Base-by-base conservation (phyloP, 1,140 invertebrate genomes). In the Latrodectus geometricus region DNA sequence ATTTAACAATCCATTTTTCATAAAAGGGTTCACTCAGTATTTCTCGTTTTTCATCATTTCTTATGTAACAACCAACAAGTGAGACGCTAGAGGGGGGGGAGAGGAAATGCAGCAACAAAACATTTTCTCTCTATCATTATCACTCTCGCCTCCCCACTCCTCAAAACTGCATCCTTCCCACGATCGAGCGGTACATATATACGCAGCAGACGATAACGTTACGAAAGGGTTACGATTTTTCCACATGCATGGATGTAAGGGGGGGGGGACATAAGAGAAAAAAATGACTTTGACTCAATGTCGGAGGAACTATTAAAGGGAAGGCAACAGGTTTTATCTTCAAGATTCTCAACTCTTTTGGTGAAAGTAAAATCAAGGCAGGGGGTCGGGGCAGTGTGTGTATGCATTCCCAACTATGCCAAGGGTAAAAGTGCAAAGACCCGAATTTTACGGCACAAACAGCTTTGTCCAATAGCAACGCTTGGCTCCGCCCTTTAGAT, bases 381-480 rank as follows among this genome's bases (percentile, higher is more conserved):
- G 73, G 81, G 81, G 81, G 81, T 84, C 73, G 54, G 61, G 49
- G 54, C 54, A 61, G 54, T 61, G 54, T 14, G 54, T 61, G 54
- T 61, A 14, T 11, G 54, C 54, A 70, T 80, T 69, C 52, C 35
- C 72, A 84, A 84, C n/a, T 84, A 84, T 84, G 81, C 81, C 81
- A 84, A 84, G 81, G 81, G 81, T 84, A 84, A 84, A 54, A 84
- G 81, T 84, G 72, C 81, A 84, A 84, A 76, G 81, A 84, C 81
- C 81, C 81, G 81, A 52, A 74, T 75, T 73, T 70, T 52, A 76
- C 21, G 52, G 21, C 69, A 56, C 69, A 82, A 74, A 49, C 80
- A 50, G 49, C n/a, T 7, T n/a, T 49, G 49, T 15, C 81, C 81
- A 84, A 84, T 84, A 9, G 17, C 70, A 68, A 11, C 11, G 20